Evolutionary conservation across 2,888 invertebrate genomes (phyloP), one percentile per base, ranked within the genome.

Genomic region (Phymatocera aterrima): DNA sequence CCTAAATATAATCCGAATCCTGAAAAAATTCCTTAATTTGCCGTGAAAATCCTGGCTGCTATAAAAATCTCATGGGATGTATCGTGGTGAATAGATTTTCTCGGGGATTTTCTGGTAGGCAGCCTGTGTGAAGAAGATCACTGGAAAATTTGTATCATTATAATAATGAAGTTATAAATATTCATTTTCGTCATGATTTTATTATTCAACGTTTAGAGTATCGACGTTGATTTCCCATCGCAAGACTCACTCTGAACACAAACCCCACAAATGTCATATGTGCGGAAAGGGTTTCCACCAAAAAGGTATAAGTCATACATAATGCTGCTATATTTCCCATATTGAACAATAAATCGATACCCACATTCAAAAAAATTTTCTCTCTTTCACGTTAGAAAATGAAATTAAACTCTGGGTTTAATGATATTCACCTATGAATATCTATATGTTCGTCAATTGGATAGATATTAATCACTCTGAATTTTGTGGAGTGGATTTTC

Each of bases 201-300:
- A n/a, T 61, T 31, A 18, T 65, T 34, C n/a, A 51, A 72, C 31
- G 28, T 82, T 85, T 81, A 90, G 96, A 75, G 94, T 95, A 2
- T 96, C 95, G 10, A 95, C 96, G n/a, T 91, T 96, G 81, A 96
- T 96, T 87, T 95, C 95, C 12, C 96, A 96, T 85, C 93, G 95
- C 81, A 96, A 95, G 91, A 96, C 95, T 4, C 96, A 96, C 87
- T 94, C 94, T 10, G 93, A 94, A 65, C 92, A 94, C 81, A 96
- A 96, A 86, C 95, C 95, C 0, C 95, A 95, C 90, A 93, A 92
- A 81, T 96, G 96, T 85, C 93, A 94, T 86, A 91, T 95, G 78
- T 96, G 96, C 88, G 94, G 94, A 77, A 95, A 95, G 89, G 95
- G 95, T 83, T 96, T 96, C 89, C 96, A 96, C 89, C 96, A 96